Evolutionary conservation across 2,888 invertebrate genomes (phyloP).

Genomic region (Nomada lathburiana): DNA sequence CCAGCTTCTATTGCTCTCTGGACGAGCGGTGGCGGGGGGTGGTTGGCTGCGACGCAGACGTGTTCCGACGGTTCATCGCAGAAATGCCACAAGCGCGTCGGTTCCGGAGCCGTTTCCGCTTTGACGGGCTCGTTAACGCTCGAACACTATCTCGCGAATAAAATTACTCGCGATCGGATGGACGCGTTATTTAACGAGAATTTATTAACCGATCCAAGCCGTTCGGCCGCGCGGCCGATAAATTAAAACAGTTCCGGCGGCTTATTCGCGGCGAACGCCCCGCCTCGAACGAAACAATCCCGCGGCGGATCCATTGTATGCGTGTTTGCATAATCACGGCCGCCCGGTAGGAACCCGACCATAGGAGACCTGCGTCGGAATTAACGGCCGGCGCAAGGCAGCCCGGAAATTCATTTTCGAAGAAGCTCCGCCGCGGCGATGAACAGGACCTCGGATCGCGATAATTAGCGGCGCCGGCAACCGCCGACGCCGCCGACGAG

Average conservation of each 20-base stretch:
- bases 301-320: slow-evolving; percentile 5
- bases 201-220: slow-evolving; percentile 44
- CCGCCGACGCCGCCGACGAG: not conserved
- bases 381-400: slow-evolving; percentile 37
- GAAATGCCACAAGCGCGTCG: slow-evolving; percentile 6
- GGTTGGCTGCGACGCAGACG: not conserved
- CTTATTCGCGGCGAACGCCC: not conserved
- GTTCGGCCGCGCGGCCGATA: slow-evolving; percentile 11
- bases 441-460: slow-evolving; percentile 40
- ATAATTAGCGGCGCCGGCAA: slow-evolving; percentile 39
- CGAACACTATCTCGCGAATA: slow-evolving; percentile 42
- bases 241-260: slow-evolving; percentile 39
- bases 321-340: slow-evolving; percentile 56
- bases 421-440: slow-evolving; percentile 39
- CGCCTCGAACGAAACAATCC: slow-evolving; percentile 46
- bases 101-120: slow-evolving; percentile 37
- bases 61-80: slow-evolving; percentile 10
- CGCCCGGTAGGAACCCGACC: slow-evolving; percentile 16
- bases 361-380: slow-evolving; percentile 30
- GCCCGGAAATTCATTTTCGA: slow-evolving; percentile 57
- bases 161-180: slow-evolving; percentile 50
- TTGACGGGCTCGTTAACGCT: slow-evolving; percentile 49
- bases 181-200: slow-evolving; percentile 43
- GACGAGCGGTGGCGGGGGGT: slow-evolving; percentile 3
- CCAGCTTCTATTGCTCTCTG: slow-evolving; percentile 49